Conservation (phyloP, 2,888 invertebrate genomes). For the Amblyjoppa fuscipennis region DNA sequence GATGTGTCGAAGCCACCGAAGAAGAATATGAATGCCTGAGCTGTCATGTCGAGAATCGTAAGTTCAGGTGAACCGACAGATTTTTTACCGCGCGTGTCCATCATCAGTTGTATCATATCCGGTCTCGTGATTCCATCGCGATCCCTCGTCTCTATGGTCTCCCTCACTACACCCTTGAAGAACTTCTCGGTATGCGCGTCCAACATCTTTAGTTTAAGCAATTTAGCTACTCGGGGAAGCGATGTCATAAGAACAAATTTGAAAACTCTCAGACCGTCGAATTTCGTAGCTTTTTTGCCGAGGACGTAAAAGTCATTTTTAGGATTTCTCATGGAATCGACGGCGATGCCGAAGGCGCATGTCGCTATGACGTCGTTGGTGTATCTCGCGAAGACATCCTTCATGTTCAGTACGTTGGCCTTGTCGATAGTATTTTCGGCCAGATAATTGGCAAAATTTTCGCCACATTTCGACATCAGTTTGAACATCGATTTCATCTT, state of each 20-base stretch:
- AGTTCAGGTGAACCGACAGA: conserved; percentile 30
- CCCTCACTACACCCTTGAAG: conserved; percentile 53
- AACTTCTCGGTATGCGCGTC: conserved; percentile 30
- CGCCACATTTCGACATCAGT: not conserved
- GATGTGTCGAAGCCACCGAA: conserved; percentile 79
- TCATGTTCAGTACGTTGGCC: no score
- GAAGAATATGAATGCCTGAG: conserved; percentile 83
- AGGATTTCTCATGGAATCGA: conserved; percentile 74
- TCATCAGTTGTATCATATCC: not conserved
- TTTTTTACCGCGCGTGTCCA: not conserved
- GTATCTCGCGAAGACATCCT: no score
- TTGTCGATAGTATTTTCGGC: no score
- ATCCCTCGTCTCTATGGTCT: conserved; percentile 62
- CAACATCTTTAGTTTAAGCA: conserved; percentile 59
- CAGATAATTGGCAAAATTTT: not conserved
- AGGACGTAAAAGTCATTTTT: conserved; percentile 77
- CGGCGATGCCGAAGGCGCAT: conserved; percentile 71
- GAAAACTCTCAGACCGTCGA: conserved; percentile 39
- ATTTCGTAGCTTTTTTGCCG: conserved; percentile 69
- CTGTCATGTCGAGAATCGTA: conserved; percentile 80
- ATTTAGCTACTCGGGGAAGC: conserved; percentile 58
- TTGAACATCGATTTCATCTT: no score
- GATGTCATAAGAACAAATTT: conserved; percentile 64
- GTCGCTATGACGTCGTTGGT: no score
- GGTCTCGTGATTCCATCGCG: not conserved